Evolutionary conservation across 2,113 vertebrate genomes (phyloP).

Genomic region (Microtus oregoni): DNA sequence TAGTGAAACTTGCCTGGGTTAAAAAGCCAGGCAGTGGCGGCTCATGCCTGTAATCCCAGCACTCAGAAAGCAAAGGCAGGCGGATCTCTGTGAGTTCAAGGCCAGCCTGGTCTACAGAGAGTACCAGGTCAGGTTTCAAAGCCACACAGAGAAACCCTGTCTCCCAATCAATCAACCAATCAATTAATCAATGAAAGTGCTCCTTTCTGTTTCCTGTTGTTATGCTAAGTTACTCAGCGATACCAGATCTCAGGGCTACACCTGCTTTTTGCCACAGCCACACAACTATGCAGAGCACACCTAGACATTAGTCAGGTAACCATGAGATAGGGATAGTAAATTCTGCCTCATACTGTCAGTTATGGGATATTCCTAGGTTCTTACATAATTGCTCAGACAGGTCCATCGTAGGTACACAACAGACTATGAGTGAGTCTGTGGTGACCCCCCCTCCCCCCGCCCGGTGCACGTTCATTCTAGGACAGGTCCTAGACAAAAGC

Average conservation of each 20-base stretch:
- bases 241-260: not conserved
- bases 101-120: too few species aligned
- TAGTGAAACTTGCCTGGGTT: not conserved
- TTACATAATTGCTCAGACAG: not conserved
- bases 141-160: too few species aligned
- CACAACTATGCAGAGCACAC: not conserved
- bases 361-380: not conserved
- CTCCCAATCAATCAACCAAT: too few species aligned
- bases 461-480: not conserved
- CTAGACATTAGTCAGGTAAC: not conserved
- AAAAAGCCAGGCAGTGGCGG: not conserved
- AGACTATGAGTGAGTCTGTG: not conserved
- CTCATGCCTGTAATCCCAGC: too few species aligned
- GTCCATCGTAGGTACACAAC: accelerated
- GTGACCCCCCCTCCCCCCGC: too few species aligned
- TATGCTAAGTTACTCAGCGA: not conserved
- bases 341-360: not conserved
- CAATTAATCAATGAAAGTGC: not conserved
- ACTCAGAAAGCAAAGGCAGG: too few species aligned
- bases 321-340: not conserved
- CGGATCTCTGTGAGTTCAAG: too few species aligned
- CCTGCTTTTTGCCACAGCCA: not conserved
- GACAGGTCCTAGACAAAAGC: not conserved
- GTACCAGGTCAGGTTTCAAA: too few species aligned
- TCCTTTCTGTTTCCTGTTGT: not conserved